Evolutionary conservation across 2,113 vertebrate species (phyloP), one percentile per base, ranked within the genome.

Genomic region (Octodon degus): DNA sequence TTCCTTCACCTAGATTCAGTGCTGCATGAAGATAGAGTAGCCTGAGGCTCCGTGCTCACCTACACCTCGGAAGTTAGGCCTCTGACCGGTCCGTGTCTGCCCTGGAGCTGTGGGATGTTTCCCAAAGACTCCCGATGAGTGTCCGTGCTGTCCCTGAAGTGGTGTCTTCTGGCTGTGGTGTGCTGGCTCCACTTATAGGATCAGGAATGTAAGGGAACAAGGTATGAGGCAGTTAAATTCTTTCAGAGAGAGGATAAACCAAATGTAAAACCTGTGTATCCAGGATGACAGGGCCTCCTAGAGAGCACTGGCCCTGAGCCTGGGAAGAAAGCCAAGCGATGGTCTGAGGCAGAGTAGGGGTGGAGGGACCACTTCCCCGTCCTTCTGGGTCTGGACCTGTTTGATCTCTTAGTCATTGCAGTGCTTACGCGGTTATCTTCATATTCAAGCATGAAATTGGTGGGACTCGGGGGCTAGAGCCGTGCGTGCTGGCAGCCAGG

Each of bases 41-140:
- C 70, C 7, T 72, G 16, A 76, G 40, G 34, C 17, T n/a, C 37
- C 43, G 20, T 88, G 20, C 30, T 74, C 63, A 68, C 50, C 40
- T 79, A 86, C 62, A 55, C 40, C 47, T 84, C 17, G 53, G 83
- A 68, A 37, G 7, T 79, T 53, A 84, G 89, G 10, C 80, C 74
- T 96, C 68, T 72, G 2, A 13, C 90, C 84, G 83, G 19, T 94
- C 37, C 3, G 0, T 62, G 34, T 85, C 76, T 53, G 79, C 24
- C n/a, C 32, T 88, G 62, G 43, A 37, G 16, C 83, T 81, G 90
- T 67, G 53, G 50, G 50, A 32, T 86, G n/a, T 65, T 90, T 96
- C 83, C 25, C 40, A 53, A 32, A 86, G 91, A 86, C 32, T 58
- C 4, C 34, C 60, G 13, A 65, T 80, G 74, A 85, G 43, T 74